phyloP scores from a whole-genome alignment of 2,888 invertebrate genomes.

The Phasia obesa region DNA sequence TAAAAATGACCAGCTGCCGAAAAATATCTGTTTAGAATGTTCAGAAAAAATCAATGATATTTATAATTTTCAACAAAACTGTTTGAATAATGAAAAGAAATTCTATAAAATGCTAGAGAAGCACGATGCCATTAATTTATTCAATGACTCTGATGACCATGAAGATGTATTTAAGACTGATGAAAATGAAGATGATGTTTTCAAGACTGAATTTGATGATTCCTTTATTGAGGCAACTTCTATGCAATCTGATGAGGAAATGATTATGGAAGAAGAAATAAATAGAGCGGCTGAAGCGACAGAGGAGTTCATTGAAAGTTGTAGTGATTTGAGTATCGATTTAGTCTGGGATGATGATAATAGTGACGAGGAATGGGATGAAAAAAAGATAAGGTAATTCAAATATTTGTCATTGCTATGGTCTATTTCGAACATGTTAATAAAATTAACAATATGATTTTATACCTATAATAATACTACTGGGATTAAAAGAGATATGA shows the following conservation, averaged over 20 bases:
- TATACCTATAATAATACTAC: too few relatives aligned
- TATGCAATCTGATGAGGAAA: slow-evolving; percentile 37
- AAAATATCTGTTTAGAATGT: slow-evolving; percentile 53
- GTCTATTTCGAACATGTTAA: too few relatives aligned
- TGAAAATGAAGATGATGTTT: too few relatives aligned
- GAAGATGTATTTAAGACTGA: slow-evolving; percentile 59
- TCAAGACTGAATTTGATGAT: slow-evolving; percentile 51
- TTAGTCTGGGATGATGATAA: slow-evolving; percentile 54
- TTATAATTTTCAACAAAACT: slow-evolving; percentile 56
- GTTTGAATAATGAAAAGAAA: slow-evolving; percentile 53
- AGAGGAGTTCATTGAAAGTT: slow-evolving; percentile 65
- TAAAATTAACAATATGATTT: too few relatives aligned
- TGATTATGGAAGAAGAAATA: slow-evolving; percentile 51
- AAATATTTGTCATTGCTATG: not conserved
- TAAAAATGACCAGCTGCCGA: slow-evolving; percentile 54
- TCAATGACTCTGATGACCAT: slow-evolving; percentile 21
- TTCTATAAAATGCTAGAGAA: slow-evolving; percentile 58
- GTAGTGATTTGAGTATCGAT: slow-evolving; percentile 63
- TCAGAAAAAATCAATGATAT: slow-evolving; percentile 60
- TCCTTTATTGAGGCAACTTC: slow-evolving; percentile 53
- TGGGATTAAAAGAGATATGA: too few relatives aligned
- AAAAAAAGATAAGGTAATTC: slow-evolving; percentile 47
- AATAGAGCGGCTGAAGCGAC: slow-evolving; percentile 47
- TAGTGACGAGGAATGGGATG: slow-evolving; percentile 42
- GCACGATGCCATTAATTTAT: not conserved